A percentile compares a stretch with the other conserved stretches of the same genome.
Conservation (phyloP, 2,797 vertebrate genomes). For the Sebastes minor region DNA sequence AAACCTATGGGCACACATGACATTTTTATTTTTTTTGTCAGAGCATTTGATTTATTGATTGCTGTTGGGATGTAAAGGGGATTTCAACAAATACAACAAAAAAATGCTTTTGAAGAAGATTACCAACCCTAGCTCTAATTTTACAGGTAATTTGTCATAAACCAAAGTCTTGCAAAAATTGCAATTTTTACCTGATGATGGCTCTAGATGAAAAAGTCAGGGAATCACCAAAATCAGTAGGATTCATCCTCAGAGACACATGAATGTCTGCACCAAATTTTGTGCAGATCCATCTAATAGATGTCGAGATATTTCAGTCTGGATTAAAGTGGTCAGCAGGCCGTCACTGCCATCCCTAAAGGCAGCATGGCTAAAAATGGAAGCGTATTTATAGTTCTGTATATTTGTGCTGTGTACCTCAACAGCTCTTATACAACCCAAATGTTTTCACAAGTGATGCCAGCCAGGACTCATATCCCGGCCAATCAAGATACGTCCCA, state of each 20-base stretch:
- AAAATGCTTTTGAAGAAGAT: too few species aligned
- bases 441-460: not conserved
- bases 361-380: not conserved
- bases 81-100: too few species aligned
- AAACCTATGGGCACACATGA: too few species aligned
- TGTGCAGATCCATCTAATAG: too few species aligned
- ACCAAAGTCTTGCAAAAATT: not conserved
- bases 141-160: not conserved
- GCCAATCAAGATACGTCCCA: not conserved
- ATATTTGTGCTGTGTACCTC: not conserved
- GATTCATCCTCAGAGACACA: too few species aligned
- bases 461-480: not conserved
- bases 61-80: too few species aligned
- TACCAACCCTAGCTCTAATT: not conserved
- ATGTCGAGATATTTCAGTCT: not conserved
- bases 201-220: not conserved
- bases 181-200: not conserved
- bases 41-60: too few species aligned
- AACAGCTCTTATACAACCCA: not conserved
- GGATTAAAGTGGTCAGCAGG: not conserved
- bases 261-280: too few species aligned
- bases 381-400: not conserved
- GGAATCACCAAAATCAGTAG: too few species aligned
- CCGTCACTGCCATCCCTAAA: not conserved
- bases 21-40: too few species aligned